These are phyloP conservation scores for Cheilosia vulpina DNA, from an alignment of 2,888 invertebrate species.

Conservation along the genomic window DNA sequence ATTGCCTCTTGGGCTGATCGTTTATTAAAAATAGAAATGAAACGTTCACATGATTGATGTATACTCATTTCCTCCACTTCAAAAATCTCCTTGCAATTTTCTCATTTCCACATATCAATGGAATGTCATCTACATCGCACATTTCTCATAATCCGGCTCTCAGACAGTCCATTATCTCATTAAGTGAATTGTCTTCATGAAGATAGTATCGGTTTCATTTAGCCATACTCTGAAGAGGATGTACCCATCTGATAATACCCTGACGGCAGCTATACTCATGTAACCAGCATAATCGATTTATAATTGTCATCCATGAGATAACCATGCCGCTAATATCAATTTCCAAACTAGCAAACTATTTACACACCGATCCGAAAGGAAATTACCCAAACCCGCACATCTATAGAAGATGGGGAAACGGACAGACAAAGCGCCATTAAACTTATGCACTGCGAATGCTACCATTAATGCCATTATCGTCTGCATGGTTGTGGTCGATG, in stretches of 20 bases:
- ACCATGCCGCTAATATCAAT: slow-evolving; percentile 55
- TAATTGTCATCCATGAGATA: slow-evolving; percentile 51
- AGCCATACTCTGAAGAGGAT: slow-evolving; percentile 13
- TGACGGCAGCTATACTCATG: background rate
- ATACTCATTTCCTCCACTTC: slow-evolving; percentile 3
- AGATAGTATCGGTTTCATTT: slow-evolving; percentile 48
- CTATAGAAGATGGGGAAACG: background rate
- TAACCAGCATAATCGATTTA: slow-evolving; percentile 58
- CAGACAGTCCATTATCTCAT: slow-evolving; percentile 27
- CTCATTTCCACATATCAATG: background rate
- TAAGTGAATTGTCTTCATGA: slow-evolving; percentile 12
- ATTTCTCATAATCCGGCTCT: slow-evolving; percentile 1
- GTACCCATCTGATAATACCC: slow-evolving; percentile 1
- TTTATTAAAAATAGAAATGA: background rate
- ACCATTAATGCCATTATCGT: background rate
- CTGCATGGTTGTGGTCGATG: slow-evolving; percentile 29
- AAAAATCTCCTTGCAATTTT: background rate
- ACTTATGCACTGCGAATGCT: slow-evolving; percentile 4
- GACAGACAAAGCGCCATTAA: slow-evolving; percentile 21
- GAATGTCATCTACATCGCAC: background rate
- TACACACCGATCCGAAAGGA: slow-evolving; percentile 22
- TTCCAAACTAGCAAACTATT: slow-evolving; percentile 50
- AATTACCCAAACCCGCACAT: slow-evolving; percentile 39
- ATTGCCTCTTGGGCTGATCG: background rate
- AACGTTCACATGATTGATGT: background rate